Evolutionary conservation across 2,113 vertebrate genomes (phyloP).

Genomic region (Atlantisia rogersi): DNA sequence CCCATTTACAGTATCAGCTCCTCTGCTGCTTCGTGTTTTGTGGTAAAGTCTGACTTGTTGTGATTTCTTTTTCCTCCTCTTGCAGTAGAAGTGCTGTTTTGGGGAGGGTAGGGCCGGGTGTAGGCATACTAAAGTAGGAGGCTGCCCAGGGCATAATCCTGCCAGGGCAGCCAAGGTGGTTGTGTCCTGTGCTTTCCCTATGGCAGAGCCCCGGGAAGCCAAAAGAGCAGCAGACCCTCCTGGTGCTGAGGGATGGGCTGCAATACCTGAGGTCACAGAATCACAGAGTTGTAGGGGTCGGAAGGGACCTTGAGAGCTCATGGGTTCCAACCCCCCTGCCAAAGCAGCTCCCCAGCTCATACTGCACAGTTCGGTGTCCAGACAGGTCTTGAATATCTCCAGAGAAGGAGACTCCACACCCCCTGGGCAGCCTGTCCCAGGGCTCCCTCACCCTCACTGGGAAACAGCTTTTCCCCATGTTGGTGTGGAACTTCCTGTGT

Average conservation of each 20-base stretch:
- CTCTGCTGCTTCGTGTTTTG: not conserved
- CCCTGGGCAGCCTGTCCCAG: too few species aligned
- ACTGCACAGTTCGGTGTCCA: too few species aligned
- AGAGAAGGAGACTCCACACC: too few species aligned
- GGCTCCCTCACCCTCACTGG: too few species aligned
- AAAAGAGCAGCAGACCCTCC: not conserved
- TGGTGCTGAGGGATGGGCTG: not conserved
- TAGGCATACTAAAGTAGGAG: not conserved
- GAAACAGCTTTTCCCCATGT: too few species aligned
- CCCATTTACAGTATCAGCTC: not conserved
- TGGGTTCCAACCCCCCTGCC: too few species aligned
- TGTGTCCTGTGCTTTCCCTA: not conserved
- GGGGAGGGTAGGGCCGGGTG: not conserved
- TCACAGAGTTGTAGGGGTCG: too few species aligned
- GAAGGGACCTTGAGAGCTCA: too few species aligned
- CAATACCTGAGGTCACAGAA: not conserved
- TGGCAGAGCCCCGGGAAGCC: not conserved
- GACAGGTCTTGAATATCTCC: too few species aligned
- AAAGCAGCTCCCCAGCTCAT: too few species aligned
- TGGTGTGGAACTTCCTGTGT: too few species aligned
- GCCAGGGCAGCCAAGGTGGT: not conserved
- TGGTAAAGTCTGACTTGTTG: not conserved
- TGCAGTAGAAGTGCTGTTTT: not conserved
- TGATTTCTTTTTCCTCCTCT: not conserved
- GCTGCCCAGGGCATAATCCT: not conserved